phyloP scores from a whole-genome alignment of 2,113 vertebrate genomes.

The Gymnarchus niloticus region DNA sequence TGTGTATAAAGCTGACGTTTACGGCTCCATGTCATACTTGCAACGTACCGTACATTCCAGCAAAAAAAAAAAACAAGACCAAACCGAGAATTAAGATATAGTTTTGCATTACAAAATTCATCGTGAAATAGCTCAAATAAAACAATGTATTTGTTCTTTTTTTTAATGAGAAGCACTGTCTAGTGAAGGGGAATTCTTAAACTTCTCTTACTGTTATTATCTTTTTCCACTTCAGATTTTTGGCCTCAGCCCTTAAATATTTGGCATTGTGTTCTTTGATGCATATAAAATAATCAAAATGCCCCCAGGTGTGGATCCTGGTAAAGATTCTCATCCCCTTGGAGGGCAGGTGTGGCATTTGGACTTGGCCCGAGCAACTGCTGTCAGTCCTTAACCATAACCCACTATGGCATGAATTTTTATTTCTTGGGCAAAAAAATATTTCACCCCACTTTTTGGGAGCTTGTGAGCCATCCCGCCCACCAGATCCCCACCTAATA shows the following conservation, averaged over 20 bases:
- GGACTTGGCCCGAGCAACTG: conserved; percentile 41
- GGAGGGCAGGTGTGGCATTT: conserved; percentile 38
- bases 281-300: background rate
- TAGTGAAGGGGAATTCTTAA: background rate
- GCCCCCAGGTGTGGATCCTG: conserved; percentile 34
- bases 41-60: background rate
- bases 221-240: conserved; percentile 42
- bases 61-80: background rate
- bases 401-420: too few species aligned
- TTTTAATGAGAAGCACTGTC: background rate
- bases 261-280: conserved; percentile 36
- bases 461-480: too few species aligned
- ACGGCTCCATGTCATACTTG: background rate
- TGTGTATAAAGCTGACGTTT: background rate
- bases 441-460: too few species aligned
- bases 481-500: too few species aligned
- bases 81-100: background rate
- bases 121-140: background rate
- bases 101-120: background rate
- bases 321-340: background rate
- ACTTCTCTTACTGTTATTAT: conserved; percentile 32
- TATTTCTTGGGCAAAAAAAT: too few species aligned
- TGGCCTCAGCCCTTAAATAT: conserved; percentile 42
- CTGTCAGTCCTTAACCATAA: conserved; percentile 43
- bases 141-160: background rate